Conservation (phyloP, 2,888 invertebrate species). For the Xylophagus ater region DNA sequence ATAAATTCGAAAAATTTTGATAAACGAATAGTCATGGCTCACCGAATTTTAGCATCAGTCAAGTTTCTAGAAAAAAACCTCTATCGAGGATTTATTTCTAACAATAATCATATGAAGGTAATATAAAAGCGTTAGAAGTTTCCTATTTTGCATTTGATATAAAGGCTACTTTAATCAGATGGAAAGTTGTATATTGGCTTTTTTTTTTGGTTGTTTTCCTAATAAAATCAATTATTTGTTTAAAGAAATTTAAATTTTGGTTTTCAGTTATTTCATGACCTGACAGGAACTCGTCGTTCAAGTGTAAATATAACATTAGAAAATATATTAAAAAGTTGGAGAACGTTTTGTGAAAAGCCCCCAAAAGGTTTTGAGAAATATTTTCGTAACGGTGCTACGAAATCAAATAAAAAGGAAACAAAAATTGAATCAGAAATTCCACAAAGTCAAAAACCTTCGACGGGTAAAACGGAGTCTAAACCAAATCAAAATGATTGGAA, state of each 20-base stretch:
- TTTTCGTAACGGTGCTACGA: slow-evolving; percentile 51
- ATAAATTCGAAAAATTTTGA: slow-evolving; percentile 5
- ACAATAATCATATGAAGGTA: no score
- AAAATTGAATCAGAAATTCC: slow-evolving; percentile 33
- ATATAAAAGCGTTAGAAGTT: no score
- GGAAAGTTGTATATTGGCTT: no score
- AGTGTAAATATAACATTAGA: slow-evolving; percentile 40
- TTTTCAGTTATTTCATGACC: slow-evolving; percentile 34
- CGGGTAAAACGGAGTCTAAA: slow-evolving; percentile 11
- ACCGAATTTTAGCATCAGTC: slow-evolving; percentile 48
- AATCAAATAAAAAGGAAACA: slow-evolving; percentile 38
- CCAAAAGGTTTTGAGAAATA: slow-evolving; percentile 94
- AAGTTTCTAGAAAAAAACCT: slow-evolving; percentile 44
- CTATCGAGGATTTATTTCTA: slow-evolving; percentile 27
- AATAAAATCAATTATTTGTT: no score
- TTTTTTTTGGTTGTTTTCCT: no score
- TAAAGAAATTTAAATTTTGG: no score
- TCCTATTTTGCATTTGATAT: no score
- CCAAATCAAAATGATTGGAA: slow-evolving; percentile 45
- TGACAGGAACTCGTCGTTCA: slow-evolving; percentile 31
- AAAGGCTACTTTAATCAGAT: no score
- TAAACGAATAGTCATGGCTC: slow-evolving; percentile 43
- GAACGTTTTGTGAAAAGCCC: slow-evolving; percentile 59
- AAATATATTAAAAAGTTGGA: slow-evolving; percentile 51
- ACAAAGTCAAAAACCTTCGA: slow-evolving; percentile 21